Base-by-base conservation (phyloP, 2,888 invertebrate genomes). In the Troides oblongomaculatus region DNA sequence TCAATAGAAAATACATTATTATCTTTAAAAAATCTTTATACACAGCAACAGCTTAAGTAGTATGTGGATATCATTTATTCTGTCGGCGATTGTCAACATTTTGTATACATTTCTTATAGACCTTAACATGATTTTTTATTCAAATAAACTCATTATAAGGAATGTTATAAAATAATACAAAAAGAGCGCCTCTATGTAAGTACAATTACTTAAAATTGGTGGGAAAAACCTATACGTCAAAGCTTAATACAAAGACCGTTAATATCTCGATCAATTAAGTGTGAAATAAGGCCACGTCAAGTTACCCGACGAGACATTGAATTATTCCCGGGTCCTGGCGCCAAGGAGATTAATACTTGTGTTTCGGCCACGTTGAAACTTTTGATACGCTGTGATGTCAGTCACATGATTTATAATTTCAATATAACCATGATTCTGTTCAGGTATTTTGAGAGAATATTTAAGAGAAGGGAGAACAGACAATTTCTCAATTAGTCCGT, bases 281-380 rank as follows among this genome's bases (percentile, higher is more conserved):
- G 77, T 79, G 78, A 82, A 83, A 84, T 79, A 75, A 78, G 81
- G 79, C 79, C 79, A 78, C 74, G 77, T 79, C 78, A 79, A 77
- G 76, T 81, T 79, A 78, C 73, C 72, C 74, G 67, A 71, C 72
- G 76, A 80, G 77, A 78, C 77, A 77, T 75, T 78, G 76, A 75
- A 76, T 76, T 74, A 73, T 71, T 71, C 71, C 75, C 72, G 69
- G 71, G 66, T 73, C 74, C 60, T 46, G 64, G 64, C 63, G 53
- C 50, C 50, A 21, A 50, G 50, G 60, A 64, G 64, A 68, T 64
- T 68, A 68, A 64, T 63, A 68, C 46, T 36, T 23, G 53, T 36
- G 39, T 56, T 57, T 18, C 18, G 25, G 56, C 21, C 30, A 30
- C 25, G n/a, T 50, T 46, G 53, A 18, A 61, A 53, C 18, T 53